A percentile compares a stretch with the other conserved stretches of the same genome.
Evolutionary conservation across 2,797 vertebrate genomes (phyloP).

Genomic region (Propithecus deckenii): DNA sequence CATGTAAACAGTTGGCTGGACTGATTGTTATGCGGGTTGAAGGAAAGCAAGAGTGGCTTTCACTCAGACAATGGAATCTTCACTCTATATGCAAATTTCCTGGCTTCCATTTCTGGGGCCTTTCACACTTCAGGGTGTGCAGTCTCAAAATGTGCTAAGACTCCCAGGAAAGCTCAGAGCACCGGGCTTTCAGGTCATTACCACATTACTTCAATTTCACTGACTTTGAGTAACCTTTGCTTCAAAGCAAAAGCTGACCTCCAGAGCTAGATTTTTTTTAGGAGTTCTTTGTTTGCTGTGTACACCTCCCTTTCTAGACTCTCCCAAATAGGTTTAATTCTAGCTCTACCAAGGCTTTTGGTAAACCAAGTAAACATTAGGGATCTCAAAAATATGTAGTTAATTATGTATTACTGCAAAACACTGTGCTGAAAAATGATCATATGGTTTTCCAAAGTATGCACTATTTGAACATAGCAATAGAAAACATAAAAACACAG

Average conservation of each 20-base stretch:
- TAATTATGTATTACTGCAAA: slow-evolving; percentile 7
- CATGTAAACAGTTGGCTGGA: slow-evolving; percentile 77
- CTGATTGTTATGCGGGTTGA: slow-evolving; percentile 70
- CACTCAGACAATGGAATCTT: slow-evolving; percentile 76
- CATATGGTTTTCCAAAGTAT: not conserved
- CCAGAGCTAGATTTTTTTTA: slow-evolving; percentile 59
- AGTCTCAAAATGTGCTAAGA: not conserved
- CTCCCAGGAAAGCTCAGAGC: not conserved
- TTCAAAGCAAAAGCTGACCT: slow-evolving; percentile 60
- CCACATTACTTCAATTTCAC: slow-evolving; percentile 70
- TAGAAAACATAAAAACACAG: not conserved
- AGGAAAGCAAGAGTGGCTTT: slow-evolving; percentile 74
- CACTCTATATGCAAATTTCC: slow-evolving; percentile 75
- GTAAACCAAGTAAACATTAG: slow-evolving; percentile 24
- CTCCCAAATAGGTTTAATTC: slow-evolving; percentile 31
- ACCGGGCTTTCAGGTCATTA: not conserved
- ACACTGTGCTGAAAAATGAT: not conserved
- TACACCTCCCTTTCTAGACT: not conserved
- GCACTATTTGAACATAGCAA: not conserved
- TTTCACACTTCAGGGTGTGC: slow-evolving; percentile 52
- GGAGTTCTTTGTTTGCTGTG: slow-evolving; percentile 26
- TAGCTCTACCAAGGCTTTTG: slow-evolving; percentile 26
- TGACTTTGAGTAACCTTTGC: slow-evolving; percentile 66
- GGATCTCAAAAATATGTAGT: not conserved
- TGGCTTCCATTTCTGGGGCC: slow-evolving; percentile 67